Percentiles rank a stretch among this genome's conserved stretches.
These are phyloP conservation scores for Phainopepla nitens DNA, from an alignment of 2,113 vertebrate genomes.

Conservation along the genomic window DNA sequence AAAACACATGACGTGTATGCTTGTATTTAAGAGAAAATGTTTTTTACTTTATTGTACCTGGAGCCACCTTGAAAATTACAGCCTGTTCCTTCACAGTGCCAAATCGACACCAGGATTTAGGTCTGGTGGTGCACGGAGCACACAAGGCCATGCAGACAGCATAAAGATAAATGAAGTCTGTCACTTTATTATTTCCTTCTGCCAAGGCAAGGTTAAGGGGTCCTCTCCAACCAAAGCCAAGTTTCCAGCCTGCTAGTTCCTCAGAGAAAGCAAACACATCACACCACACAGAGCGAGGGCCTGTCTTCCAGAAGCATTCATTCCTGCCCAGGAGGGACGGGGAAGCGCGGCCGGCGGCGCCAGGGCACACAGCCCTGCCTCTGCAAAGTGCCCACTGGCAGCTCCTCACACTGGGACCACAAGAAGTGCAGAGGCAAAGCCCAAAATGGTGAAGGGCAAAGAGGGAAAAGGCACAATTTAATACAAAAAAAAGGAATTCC, in stretches of 20 bases:
- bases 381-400: background rate
- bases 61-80: slow-evolving; percentile 20
- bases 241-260: slow-evolving; percentile 26
- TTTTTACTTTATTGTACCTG: background rate
- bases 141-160: background rate
- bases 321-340: background rate
- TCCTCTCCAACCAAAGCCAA: slow-evolving; percentile 20
- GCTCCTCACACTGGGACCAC: fast-evolving
- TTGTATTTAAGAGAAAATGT: background rate
- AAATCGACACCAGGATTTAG: background rate
- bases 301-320: background rate
- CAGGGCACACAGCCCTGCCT: background rate
- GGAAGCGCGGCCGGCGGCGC: background rate
- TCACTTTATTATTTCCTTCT: slow-evolving; percentile 50
- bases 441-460: background rate
- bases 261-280: background rate
- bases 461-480: background rate
- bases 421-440: background rate
- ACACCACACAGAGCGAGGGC: background rate
- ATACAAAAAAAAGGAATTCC: background rate
- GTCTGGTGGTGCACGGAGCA: background rate
- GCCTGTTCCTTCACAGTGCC: background rate
- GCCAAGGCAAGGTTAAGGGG: slow-evolving; percentile 48
- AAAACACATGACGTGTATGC: background rate
- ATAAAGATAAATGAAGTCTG: slow-evolving; percentile 46